A percentile compares a stretch with the other conserved stretches of the same genome.
phyloP scores from a whole-genome alignment of 2,113 vertebrate genomes.

The Tetraodon nigroviridis region DNA sequence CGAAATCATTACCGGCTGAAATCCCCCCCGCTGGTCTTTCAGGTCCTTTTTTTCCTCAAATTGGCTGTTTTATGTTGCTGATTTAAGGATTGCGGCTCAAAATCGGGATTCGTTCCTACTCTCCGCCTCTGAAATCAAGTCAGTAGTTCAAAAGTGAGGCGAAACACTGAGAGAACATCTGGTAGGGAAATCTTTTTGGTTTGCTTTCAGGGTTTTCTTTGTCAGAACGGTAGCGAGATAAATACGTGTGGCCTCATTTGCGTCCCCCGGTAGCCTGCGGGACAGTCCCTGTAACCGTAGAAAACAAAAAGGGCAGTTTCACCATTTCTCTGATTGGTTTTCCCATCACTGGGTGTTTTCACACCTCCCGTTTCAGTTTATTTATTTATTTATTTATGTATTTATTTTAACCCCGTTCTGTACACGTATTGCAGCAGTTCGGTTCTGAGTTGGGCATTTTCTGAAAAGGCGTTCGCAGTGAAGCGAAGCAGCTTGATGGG shows the following conservation, averaged over 20 bases:
- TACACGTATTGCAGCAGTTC: neutral
- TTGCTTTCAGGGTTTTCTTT: no score
- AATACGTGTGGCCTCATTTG: slow-evolving; percentile 35
- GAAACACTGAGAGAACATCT: no score
- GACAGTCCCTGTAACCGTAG: slow-evolving; percentile 42
- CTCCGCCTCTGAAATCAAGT: neutral
- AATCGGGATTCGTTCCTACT: neutral
- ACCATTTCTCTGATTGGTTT: slow-evolving; percentile 29
- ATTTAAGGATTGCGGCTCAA: no score
- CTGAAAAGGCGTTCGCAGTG: no score
- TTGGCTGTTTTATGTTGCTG: no score
- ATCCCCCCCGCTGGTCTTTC: no score
- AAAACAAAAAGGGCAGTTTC: slow-evolving; percentile 14
- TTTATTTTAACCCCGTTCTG: neutral
- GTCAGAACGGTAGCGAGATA: slow-evolving; percentile 29
- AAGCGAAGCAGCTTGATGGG: no score
- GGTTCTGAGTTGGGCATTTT: neutral
- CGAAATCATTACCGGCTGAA: neutral
- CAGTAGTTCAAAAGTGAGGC: no score
- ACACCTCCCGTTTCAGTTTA: neutral
- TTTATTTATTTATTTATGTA: no score
- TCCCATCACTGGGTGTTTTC: neutral
- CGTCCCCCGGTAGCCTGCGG: slow-evolving; percentile 35
- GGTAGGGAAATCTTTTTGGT: no score
- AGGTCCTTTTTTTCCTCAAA: no score